Base-by-base conservation (phyloP, 1,140 invertebrate species). In the Zaprionus tsacasi region DNA sequence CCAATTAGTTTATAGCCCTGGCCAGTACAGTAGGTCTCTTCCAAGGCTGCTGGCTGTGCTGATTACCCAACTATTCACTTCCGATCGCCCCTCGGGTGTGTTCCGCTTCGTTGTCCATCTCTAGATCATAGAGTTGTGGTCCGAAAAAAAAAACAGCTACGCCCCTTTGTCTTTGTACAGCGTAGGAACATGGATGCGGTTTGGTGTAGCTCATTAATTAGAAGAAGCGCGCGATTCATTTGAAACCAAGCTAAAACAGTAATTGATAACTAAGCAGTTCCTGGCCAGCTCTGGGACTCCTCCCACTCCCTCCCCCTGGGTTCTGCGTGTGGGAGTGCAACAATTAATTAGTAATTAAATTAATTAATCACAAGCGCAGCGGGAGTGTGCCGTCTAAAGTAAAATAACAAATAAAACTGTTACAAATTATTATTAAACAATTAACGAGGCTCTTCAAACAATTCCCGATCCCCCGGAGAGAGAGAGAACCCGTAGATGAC, bases 191-290 rank as follows among this genome's bases (percentile, higher is more conserved):
- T 57, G 35, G 35, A 73, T 65, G 71, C 72, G 67, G 71, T 78
- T 79, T 79, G 72, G 21, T 21, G 67, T 78, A 70, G 73, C 57
- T 79, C 80, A 87, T 87, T 87, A 83, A 87, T 88, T 80, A 80
- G 21, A 21, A 71, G 52, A 30, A 71, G 52, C 56, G 77, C 70
- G 77, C 70, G 76, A 66, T 77, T 60, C 72, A 70, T 64, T 71
- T 64, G 64, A 66, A 69, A 59, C 54, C 45, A 77, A 38, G 50
- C 25, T 10, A 56, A 69, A 33, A 61, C 52, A 33, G 72, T 79
- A 88, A 87, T 87, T 87, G 86, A 87, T 88, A 66, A 82, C 82
- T 82, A 55, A 68, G 70, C 86, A 68, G 74, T 86, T 78, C 64
- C 78, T 61, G 71, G 59, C 35, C 61, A 52, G 75, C 60, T 48